A percentile compares a stretch with the other conserved stretches of the same genome.
These are phyloP conservation scores for Narcine bancroftii DNA, from an alignment of 2,113 vertebrate genomes.

Conservation along the genomic window DNA sequence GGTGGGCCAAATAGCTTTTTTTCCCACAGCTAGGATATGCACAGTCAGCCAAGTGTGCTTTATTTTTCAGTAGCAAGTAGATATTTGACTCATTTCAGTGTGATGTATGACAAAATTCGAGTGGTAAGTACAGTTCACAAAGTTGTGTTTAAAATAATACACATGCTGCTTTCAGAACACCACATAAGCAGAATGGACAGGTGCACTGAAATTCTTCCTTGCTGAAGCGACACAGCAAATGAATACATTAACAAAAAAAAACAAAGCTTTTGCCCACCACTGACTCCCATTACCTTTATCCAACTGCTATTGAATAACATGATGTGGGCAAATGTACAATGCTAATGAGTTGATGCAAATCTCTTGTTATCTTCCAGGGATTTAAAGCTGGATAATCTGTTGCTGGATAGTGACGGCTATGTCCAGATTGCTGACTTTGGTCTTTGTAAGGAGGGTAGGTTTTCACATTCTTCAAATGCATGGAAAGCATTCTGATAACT, in stretches of 20 bases:
- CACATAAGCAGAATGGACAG: too few species aligned
- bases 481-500: too few species aligned
- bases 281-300: background rate
- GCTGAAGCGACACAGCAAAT: too few species aligned
- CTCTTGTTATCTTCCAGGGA: constrained; percentile 64
- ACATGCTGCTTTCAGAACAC: background rate
- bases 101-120: background rate
- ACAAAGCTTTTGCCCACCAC: background rate
- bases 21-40: too few species aligned
- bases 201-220: too few species aligned
- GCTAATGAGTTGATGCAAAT: background rate
- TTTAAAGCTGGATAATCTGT: constrained; percentile 93
- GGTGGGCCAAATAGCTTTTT: too few species aligned
- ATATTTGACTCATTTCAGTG: constrained; percentile 12
- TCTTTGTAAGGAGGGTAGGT: constrained; percentile 95
- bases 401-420: constrained; percentile 95
- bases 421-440: constrained; percentile 98
- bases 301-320: background rate
- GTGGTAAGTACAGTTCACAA: too few species aligned
- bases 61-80: background rate
- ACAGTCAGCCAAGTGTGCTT: background rate
- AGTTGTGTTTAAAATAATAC: background rate
- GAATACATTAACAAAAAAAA: background rate
- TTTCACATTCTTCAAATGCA: constrained; percentile 34
- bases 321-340: background rate